Base-by-base conservation (phyloP, 2,113 vertebrate genomes). In the Heterotilapia buettikoferi region DNA sequence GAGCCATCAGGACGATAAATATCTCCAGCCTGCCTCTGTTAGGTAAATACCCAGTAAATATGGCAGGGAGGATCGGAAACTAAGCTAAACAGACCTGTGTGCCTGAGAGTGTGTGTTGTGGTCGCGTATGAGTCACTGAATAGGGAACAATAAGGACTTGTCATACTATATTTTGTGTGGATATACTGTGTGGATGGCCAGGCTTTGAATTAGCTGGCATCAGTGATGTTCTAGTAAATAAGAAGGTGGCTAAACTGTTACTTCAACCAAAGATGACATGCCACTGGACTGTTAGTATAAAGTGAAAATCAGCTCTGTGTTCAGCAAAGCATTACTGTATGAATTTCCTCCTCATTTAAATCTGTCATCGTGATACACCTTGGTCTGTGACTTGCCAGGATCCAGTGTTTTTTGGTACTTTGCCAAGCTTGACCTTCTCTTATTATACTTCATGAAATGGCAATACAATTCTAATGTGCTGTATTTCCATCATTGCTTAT, bases 41-140 rank as follows among this genome's bases (percentile, higher is more conserved):
- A 97, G 97, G 97, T 98, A 98, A 99, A 99, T 97, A 98, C 97
- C 97, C 97, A 97, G 97, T 98, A 98, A 98, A 98, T 97, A 98
- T 97, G 97, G 97, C 97, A 96, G 97, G 96, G 96, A 97, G 97
- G 97, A 97, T 97, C 96, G 96, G 94, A 96, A 96, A 96, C 96
- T 97, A 97, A 97, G 97, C 97, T 98, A 98, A 98, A 98, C 97
- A 98, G 96, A 97, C 95, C 95, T 93, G 94, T 96, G 95, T 94
- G 95, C 82, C 13, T 73, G 38, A 12, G 66, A 52, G 88, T 84
- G 86, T 90, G 88, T 89, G 83, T 71, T 52, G 82, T 85, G 31
- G 84, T n/a, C 9, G 11, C 40, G 76, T 83, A 52, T 86, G 92
- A 86, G 73, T 92, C 83, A 82, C 96, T 95, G 88, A 94, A 89